Percentiles rank a stretch among this genome's conserved stretches.
Evolutionary conservation across 2,888 invertebrate species (phyloP).

Genomic region (Furcula furcula): DNA sequence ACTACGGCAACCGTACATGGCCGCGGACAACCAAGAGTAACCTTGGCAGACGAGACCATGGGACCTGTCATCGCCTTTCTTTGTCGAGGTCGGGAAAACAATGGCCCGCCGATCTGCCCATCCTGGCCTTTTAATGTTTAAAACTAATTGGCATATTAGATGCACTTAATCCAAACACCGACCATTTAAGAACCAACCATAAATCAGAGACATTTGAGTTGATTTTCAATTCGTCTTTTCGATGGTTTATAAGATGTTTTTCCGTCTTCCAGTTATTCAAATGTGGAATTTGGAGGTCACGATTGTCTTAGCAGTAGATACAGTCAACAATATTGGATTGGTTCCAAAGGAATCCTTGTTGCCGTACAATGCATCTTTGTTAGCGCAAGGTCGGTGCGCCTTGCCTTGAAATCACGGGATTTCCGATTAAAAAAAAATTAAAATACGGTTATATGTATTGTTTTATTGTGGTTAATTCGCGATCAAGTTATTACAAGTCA

Average conservation of each 20-base stretch:
- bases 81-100: slow-evolving; percentile 67
- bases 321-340: slow-evolving; percentile 74
- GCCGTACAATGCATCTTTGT: slow-evolving; percentile 76
- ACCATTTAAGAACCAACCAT: slow-evolving; percentile 22
- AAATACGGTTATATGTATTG: slow-evolving; percentile 48
- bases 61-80: slow-evolving; percentile 72
- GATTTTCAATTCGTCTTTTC: slow-evolving; percentile 5
- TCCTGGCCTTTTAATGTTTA: slow-evolving; percentile 62
- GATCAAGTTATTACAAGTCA: no score
- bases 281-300: slow-evolving; percentile 78
- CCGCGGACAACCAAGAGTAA: slow-evolving; percentile 42
- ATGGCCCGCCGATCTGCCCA: slow-evolving; percentile 59
- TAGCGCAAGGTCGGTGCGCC: slow-evolving; percentile 58
- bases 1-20: slow-evolving; percentile 32
- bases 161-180: slow-evolving; percentile 28
- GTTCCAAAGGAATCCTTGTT: slow-evolving; percentile 65
- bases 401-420: slow-evolving; percentile 55
- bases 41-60: slow-evolving; percentile 63
- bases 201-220: slow-evolving; percentile 3
- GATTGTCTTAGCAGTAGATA: slow-evolving; percentile 51
- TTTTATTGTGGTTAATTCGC: slow-evolving; percentile 41
- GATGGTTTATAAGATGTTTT: slow-evolving; percentile 36
- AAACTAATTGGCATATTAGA: slow-evolving; percentile 55
- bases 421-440: slow-evolving; percentile 51
- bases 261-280: slow-evolving; percentile 49